These are phyloP conservation scores for Loxodonta africana DNA, from an alignment of 2,113 vertebrate species.

Conservation along the genomic window DNA sequence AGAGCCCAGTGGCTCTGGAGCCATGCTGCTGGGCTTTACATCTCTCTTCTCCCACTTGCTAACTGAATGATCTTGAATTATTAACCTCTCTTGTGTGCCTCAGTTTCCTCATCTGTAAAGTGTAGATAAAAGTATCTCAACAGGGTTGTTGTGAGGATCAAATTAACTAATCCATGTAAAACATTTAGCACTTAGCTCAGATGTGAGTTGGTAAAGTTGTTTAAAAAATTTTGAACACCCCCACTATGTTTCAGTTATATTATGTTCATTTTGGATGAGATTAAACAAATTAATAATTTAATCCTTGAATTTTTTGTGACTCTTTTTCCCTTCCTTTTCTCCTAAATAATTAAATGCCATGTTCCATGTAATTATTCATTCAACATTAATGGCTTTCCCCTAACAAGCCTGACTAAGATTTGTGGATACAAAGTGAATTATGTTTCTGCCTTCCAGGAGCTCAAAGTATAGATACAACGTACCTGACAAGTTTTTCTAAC, in stretches of 20 bases:
- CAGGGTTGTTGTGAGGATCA: neutral
- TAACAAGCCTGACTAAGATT: neutral
- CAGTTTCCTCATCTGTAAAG: slow-evolving; percentile 11
- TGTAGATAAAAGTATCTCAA: neutral
- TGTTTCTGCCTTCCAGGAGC: neutral
- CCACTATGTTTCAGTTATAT: neutral
- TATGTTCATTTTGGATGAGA: slow-evolving; percentile 37
- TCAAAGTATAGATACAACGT: neutral
- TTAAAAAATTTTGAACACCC: neutral
- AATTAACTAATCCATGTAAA: slow-evolving; percentile 17
- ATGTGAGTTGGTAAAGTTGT: neutral
- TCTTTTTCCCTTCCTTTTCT: neutral
- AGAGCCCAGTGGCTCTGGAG: neutral
- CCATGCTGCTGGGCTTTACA: neutral
- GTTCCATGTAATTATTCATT: slow-evolving; percentile 35
- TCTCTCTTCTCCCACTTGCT: slow-evolving; percentile 45
- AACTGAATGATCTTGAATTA: neutral
- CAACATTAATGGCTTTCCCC: neutral
- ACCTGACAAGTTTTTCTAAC: neutral
- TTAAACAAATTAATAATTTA: slow-evolving; percentile 10
- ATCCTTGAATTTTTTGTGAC: slow-evolving; percentile 51
- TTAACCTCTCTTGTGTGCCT: slow-evolving; percentile 1
- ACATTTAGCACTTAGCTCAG: neutral
- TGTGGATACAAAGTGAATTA: slow-evolving; percentile 11
- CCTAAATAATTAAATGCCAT: neutral